Conservation (phyloP, 2,797 vertebrate species). For the Rhynchonycteris naso region DNA sequence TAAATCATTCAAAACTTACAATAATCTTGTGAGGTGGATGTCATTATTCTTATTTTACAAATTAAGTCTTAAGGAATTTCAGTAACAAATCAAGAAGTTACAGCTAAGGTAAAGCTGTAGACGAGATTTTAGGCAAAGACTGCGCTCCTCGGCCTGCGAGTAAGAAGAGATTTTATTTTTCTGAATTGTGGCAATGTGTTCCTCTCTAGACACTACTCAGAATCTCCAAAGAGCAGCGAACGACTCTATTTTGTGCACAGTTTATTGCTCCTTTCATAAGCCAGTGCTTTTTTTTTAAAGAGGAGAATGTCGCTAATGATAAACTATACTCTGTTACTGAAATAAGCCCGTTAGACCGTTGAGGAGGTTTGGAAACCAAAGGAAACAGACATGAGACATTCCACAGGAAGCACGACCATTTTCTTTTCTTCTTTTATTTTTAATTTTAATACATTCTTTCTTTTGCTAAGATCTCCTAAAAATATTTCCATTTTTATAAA, state of each 20-base stretch:
- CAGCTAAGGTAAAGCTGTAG: background rate
- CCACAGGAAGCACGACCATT: background rate
- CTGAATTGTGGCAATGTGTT: background rate
- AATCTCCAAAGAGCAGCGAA: background rate
- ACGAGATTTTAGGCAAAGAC: background rate
- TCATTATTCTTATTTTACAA: slow-evolving; percentile 8
- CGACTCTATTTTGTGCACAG: background rate
- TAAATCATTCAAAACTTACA: background rate
- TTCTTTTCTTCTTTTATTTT: slow-evolving; percentile 15
- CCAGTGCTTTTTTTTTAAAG: slow-evolving; percentile 36
- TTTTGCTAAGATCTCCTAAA: slow-evolving; percentile 71
- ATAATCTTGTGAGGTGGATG: background rate
- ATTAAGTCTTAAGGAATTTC: background rate
- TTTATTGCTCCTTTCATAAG: slow-evolving; percentile 38
- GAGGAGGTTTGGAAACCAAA: slow-evolving; percentile 45
- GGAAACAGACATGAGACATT: slow-evolving; percentile 51
- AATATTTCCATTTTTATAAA: slow-evolving; percentile 75
- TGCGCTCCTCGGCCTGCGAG: background rate
- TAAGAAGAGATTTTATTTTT: background rate
- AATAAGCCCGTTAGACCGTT: slow-evolving; percentile 50
- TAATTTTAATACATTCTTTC: slow-evolving; percentile 52
- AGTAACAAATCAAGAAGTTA: background rate
- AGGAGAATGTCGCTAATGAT: slow-evolving; percentile 41
- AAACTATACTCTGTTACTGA: slow-evolving; percentile 53
- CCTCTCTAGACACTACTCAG: background rate